A percentile compares a stretch with the other conserved stretches of the same genome.
phyloP scores from a whole-genome alignment of 2,113 vertebrate genomes.

The Callipepla squamata region DNA sequence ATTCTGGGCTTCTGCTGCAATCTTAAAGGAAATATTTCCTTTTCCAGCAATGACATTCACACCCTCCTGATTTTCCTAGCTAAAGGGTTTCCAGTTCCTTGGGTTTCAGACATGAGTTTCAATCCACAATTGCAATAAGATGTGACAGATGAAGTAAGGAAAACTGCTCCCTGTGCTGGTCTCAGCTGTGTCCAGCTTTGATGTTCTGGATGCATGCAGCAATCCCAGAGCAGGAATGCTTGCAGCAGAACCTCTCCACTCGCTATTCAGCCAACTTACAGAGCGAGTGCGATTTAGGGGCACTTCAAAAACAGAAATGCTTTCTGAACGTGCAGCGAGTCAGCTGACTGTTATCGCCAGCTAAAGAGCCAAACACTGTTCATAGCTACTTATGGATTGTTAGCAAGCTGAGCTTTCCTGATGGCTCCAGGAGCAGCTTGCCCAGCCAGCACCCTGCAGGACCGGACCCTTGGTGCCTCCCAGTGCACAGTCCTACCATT shows the following conservation, averaged over 20 bases:
- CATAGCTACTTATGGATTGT: not conserved
- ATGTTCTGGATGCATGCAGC: not conserved
- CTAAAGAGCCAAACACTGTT: not conserved
- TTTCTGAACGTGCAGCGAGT: not conserved
- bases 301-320: constrained; percentile 21
- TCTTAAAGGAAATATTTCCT: not conserved
- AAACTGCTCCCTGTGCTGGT: not conserved
- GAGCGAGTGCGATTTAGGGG: not conserved
- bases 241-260: not conserved
- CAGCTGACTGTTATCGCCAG: not conserved
- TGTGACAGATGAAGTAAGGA: not conserved
- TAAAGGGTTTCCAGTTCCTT: not conserved
- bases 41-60: not conserved
- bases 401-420: not conserved
- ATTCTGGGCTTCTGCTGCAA: not conserved
- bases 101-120: not conserved
- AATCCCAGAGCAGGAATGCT: not conserved
- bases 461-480: rapidly evolving
- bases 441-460: not conserved
- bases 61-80: not conserved
- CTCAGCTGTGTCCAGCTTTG: not conserved
- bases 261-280: not conserved
- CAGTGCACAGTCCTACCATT: not conserved
- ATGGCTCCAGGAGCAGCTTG: not conserved
- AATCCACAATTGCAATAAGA: not conserved